These are phyloP conservation scores for Paraescarpia echinospica DNA, from an alignment of 1,140 invertebrate genomes.

Conservation along the genomic window DNA sequence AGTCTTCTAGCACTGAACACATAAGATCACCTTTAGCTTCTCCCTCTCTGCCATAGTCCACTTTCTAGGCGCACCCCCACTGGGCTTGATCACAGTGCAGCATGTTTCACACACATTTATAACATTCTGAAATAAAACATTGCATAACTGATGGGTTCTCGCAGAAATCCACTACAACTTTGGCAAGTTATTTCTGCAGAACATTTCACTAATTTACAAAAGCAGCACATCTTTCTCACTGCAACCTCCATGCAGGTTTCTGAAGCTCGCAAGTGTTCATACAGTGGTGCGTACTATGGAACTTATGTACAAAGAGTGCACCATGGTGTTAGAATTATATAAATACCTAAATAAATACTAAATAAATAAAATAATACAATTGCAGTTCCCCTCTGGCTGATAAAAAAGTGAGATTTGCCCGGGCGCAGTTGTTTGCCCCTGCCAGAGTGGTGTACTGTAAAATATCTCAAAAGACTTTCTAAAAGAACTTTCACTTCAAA, in stretches of 20 bases:
- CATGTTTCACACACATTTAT: too few species aligned
- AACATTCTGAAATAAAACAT: not conserved
- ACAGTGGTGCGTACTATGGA: not conserved
- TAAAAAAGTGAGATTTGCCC: not conserved
- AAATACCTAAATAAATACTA: conserved; percentile 2
- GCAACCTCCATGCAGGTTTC: not conserved
- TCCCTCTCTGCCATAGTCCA: not conserved
- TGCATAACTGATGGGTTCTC: not conserved
- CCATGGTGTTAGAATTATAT: not conserved
- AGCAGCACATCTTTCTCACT: not conserved
- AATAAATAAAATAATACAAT: not conserved
- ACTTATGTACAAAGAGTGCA: not conserved
- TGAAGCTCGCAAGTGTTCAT: not conserved
- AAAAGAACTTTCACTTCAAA: not conserved
- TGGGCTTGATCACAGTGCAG: conserved; percentile 2
- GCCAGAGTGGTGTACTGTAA: not conserved
- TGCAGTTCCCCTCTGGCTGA: not conserved
- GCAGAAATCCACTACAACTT: not conserved
- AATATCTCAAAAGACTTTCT: not conserved
- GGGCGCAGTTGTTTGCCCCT: not conserved
- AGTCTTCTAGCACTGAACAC: not conserved
- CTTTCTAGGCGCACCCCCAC: not conserved
- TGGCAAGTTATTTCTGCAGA: not conserved
- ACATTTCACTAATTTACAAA: not conserved
- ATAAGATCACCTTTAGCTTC: not conserved